These are phyloP conservation scores for Sebastes hubbsi DNA, from an alignment of 2,797 vertebrate species.

Conservation along the genomic window DNA sequence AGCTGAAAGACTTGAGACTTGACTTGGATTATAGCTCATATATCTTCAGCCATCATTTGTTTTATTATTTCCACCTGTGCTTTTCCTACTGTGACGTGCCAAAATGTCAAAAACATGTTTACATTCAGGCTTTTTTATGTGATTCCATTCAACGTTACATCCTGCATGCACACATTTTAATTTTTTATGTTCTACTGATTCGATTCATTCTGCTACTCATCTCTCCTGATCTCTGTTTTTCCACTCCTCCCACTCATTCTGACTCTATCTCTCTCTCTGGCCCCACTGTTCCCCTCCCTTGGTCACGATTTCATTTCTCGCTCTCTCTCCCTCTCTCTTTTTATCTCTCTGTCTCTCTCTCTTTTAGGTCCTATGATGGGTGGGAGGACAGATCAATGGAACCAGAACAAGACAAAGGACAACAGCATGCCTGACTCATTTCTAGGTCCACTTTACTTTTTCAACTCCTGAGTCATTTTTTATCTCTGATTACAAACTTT, in stretches of 20 bases:
- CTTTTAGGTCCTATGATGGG: constrained; percentile 61
- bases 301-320: background rate
- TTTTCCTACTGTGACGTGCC: accelerated
- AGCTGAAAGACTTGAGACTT: too few species aligned
- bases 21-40: background rate
- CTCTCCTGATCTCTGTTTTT: background rate
- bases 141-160: too few species aligned
- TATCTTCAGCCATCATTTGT: too few species aligned
- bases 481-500: background rate
- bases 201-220: background rate
- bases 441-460: constrained; percentile 61
- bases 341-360: background rate
- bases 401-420: constrained; percentile 73
- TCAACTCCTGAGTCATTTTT: background rate
- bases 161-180: background rate
- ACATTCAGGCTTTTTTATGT: too few species aligned
- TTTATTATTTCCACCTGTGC: too few species aligned
- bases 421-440: constrained; percentile 69
- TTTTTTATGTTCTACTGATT: background rate
- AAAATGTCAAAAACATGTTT: too few species aligned
- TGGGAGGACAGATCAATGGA: constrained; percentile 69
- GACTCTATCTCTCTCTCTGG: background rate
- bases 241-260: background rate
- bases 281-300: background rate
- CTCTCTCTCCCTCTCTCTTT: background rate